Evolutionary conservation across 2,113 vertebrate genomes (phyloP).

Genomic region (Aegotheles bennettii): DNA sequence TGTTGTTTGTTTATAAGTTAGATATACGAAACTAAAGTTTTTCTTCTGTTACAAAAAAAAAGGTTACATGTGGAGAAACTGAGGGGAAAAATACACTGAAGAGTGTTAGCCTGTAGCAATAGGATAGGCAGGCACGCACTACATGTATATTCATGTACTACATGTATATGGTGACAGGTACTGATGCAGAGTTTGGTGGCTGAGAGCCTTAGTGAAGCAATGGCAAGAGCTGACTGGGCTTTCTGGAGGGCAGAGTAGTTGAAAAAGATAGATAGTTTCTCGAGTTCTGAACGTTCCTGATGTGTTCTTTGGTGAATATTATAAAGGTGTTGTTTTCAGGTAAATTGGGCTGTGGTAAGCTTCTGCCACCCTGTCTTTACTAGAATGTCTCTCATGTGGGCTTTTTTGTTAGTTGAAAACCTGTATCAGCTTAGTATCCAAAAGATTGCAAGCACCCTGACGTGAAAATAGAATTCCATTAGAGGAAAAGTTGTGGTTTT

Average conservation of each 20-base stretch:
- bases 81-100: no score
- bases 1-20: background rate
- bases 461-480: background rate
- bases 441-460: background rate
- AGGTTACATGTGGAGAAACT: background rate
- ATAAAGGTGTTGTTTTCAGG: conserved; percentile 16
- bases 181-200: background rate
- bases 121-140: background rate
- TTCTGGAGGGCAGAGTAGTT: background rate
- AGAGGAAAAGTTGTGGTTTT: background rate
- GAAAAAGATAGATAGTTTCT: no score
- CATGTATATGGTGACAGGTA: background rate
- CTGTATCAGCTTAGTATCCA: background rate
- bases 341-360: background rate
- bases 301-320: background rate
- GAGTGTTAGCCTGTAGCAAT: background rate
- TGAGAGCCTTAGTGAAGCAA: background rate
- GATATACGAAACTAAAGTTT: background rate
- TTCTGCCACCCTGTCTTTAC: background rate
- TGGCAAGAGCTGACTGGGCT: background rate
- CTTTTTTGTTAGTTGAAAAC: background rate
- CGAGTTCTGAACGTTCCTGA: background rate
- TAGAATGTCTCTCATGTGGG: background rate
- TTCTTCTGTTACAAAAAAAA: background rate
- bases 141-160: rapidly evolving